Evolutionary conservation across 2,113 vertebrate genomes (phyloP).

Genomic region (Caranx ignobilis): DNA sequence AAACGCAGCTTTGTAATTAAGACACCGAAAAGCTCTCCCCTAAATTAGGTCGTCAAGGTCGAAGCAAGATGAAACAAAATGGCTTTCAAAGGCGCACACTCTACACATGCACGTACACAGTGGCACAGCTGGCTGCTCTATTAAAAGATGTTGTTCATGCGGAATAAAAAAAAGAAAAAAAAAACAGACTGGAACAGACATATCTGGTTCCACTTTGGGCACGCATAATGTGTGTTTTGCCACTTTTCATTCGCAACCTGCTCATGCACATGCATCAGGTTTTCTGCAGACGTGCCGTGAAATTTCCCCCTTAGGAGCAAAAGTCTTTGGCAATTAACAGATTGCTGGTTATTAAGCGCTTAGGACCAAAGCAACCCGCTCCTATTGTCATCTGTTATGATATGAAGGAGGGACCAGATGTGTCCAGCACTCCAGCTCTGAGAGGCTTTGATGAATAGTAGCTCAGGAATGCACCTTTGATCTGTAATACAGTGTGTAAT

Average conservation of each 20-base stretch:
- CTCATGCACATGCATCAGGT: not conserved
- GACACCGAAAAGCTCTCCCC: constrained; percentile 75
- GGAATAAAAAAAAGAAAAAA: not conserved
- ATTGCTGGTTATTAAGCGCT: constrained; percentile 56
- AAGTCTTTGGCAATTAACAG: constrained; percentile 53
- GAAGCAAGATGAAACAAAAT: constrained; percentile 73
- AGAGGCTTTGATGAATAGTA: constrained; percentile 52
- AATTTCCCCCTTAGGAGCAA: constrained; percentile 20
- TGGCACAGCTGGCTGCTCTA: constrained; percentile 14
- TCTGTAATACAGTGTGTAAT: constrained; percentile 37
- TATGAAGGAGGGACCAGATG: constrained; percentile 52
- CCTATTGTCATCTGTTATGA: constrained; percentile 40
- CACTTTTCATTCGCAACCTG: constrained; percentile 5
- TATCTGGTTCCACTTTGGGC: not conserved
- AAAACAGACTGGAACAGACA: not conserved
- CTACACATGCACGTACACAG: constrained; percentile 4
- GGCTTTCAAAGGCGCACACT: constrained; percentile 53
- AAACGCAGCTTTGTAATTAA: constrained; percentile 84
- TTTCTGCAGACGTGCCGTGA: constrained; percentile 8
- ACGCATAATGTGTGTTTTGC: not conserved
- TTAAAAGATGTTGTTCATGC: constrained; percentile 6
- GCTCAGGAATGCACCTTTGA: constrained; percentile 41
- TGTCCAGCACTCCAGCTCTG: constrained; percentile 31
- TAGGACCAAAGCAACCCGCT: constrained; percentile 8
- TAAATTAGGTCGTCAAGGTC: constrained; percentile 80